phyloP scores from a whole-genome alignment of 2,113 vertebrate genomes.

The Perca schrenkii region DNA sequence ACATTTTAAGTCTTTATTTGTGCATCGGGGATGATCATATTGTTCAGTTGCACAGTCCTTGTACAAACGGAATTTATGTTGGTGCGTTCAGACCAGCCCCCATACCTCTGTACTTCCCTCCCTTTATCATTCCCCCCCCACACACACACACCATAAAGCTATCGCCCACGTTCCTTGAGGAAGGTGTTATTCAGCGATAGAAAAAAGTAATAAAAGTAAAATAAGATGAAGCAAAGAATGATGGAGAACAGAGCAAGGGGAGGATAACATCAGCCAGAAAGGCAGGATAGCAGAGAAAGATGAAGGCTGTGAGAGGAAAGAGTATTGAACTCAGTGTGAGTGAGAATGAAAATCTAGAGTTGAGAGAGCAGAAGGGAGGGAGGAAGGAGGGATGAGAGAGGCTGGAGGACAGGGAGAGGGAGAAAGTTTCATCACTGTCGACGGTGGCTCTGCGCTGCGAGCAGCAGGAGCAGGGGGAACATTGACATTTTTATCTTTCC shows the following conservation, averaged over 20 bases:
- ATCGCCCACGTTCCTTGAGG: slow-evolving; percentile 44
- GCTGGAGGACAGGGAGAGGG: slow-evolving; percentile 63
- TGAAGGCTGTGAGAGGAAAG: slow-evolving; percentile 39
- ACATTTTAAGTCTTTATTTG: too few species aligned
- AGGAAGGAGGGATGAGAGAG: slow-evolving; percentile 27
- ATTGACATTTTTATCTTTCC: slow-evolving; percentile 89
- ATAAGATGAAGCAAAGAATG: slow-evolving; percentile 64
- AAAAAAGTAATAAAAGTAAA: slow-evolving; percentile 72
- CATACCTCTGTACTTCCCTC: not conserved
- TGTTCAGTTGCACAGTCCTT: slow-evolving; percentile 4
- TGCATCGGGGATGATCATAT: not conserved
- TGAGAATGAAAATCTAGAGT: slow-evolving; percentile 51
- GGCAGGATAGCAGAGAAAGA: slow-evolving; percentile 42
- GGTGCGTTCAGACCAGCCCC: slow-evolving; percentile 3
- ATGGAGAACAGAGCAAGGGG: slow-evolving; percentile 50
- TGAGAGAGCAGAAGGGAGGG: slow-evolving; percentile 31
- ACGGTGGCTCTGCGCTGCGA: slow-evolving; percentile 56
- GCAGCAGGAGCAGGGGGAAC: slow-evolving; percentile 68
- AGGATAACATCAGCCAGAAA: slow-evolving; percentile 64
- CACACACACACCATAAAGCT: not conserved
- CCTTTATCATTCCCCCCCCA: slow-evolving; percentile 2
- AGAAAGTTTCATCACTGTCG: slow-evolving; percentile 78
- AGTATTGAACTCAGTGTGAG: slow-evolving; percentile 46
- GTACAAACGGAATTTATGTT: slow-evolving; percentile 18
- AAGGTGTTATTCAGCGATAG: slow-evolving; percentile 51